phyloP scores from a whole-genome alignment of 2,888 invertebrate species.

The Stictocephala bisonia region DNA sequence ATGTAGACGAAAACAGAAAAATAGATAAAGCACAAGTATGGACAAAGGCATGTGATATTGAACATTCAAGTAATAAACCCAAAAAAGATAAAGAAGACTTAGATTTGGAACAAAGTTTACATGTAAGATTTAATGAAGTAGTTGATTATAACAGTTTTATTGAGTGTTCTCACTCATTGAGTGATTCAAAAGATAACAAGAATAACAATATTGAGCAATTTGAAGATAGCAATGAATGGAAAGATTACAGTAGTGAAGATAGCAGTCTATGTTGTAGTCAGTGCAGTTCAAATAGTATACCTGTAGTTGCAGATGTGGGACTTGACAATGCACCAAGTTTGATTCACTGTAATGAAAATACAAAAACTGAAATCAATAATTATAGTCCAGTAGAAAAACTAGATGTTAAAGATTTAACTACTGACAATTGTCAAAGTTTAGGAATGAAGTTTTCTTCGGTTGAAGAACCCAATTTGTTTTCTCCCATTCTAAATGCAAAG shows the following conservation, averaged over 20 bases:
- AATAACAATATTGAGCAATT: background rate
- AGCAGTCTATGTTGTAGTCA: background rate
- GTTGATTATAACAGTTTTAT: conserved; percentile 34
- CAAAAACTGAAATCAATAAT: background rate
- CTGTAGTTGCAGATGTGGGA: conserved; percentile 32
- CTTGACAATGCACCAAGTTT: conserved; percentile 11
- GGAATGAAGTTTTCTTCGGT: background rate
- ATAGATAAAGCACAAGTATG: too few relatives aligned
- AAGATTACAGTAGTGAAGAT: background rate
- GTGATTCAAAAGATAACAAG: background rate
- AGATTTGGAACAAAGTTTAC: conserved; percentile 25
- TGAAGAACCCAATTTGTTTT: background rate
- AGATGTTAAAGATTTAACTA: background rate
- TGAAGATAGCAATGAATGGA: conserved; percentile 32
- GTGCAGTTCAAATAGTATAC: conserved; percentile 18
- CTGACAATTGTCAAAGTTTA: background rate
- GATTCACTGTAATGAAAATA: background rate
- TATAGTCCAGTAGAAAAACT: background rate
- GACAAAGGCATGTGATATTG: too few relatives aligned
- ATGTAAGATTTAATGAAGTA: conserved; percentile 32
- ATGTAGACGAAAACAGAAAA: too few relatives aligned
- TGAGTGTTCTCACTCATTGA: conserved; percentile 18
- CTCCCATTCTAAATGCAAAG: conserved; percentile 12
- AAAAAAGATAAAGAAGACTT: too few relatives aligned
- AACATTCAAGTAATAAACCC: too few relatives aligned